Evolutionary conservation across 2,797 vertebrate genomes (phyloP), one percentile per base, ranked within the genome.

Genomic region (Falco columbarius): DNA sequence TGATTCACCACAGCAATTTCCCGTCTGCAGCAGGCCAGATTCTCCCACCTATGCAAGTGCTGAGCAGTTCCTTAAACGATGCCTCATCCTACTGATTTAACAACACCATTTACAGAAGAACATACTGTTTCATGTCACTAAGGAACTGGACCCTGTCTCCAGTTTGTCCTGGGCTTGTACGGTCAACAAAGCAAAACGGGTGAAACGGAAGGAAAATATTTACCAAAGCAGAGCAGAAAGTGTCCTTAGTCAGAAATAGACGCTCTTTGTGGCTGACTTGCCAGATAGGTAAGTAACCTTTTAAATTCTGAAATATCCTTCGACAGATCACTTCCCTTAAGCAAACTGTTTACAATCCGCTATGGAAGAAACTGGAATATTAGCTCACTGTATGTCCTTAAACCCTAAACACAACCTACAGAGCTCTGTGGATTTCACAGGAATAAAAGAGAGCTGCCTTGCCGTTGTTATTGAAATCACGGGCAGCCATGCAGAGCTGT

Each of bases 1-100:
- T 95, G 92, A 91, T 67, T 95, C 93, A 95, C 54, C 27, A n/a
- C 61, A 68, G 49, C 4, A 6, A 88, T 72, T 89, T 93, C 94
- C 95, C 93, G 68, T 29, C n/a, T 34, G 75, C 75, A 86, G 44
- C 13, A 40, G 62, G 86, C 88, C 92, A 92, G 47, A 36, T n/a
- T 94, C 70, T 96, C 92, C 89, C 92, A 76, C 74, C 76, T 84
- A 8, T 58, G 27, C 3, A 4, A 61, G 46, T 0, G 3, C 14
- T 42, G 52, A 74, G 75, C 27, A 74, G 83, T 7, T 94, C 70
- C 70, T 54, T 47, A 44, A 0, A 15, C 3, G 49, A 5, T 34
- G 49, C 51, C 54, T 91, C 54, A 20, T 21, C 26, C 80, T 7
- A 1, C 62, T 15, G 58, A 34, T n/a, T 8, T 23, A 93, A 19